These are phyloP conservation scores for Centroberyx gerrardi DNA, from an alignment of 2,797 vertebrate species.

Conservation along the genomic window DNA sequence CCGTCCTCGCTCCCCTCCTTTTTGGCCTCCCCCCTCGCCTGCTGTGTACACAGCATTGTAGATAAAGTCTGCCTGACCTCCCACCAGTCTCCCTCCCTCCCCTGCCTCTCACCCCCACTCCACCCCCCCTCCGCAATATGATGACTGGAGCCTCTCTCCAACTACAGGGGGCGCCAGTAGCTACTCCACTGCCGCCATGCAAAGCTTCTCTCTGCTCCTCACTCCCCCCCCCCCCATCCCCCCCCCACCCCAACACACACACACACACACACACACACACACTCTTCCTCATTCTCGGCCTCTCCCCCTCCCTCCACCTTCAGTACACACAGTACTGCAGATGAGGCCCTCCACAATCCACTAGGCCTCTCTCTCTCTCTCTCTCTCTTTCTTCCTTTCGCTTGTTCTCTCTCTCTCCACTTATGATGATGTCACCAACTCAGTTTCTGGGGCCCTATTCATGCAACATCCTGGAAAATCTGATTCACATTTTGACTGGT, in stretches of 20 bases:
- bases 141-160: constrained; percentile 29
- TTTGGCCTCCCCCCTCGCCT: not conserved
- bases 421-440: constrained; percentile 14
- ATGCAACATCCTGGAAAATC: constrained; percentile 43
- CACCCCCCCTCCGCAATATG: constrained; percentile 8
- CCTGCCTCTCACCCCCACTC: constrained; percentile 10
- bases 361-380: not conserved
- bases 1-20: not conserved
- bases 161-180: constrained; percentile 13
- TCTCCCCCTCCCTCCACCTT: not conserved
- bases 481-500: constrained; percentile 12
- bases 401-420: not conserved
- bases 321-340: constrained; percentile 14
- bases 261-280: not conserved
- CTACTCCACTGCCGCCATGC: constrained; percentile 23
- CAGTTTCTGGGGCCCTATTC: constrained; percentile 9
- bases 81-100: constrained; percentile 17
- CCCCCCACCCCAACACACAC: not conserved
- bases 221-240: not conserved
- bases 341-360: constrained; percentile 17
- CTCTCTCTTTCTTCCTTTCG: constrained; percentile 1
- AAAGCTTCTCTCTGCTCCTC: constrained; percentile 18
- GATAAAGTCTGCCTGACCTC: constrained; percentile 30
- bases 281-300: not conserved
- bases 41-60: constrained; percentile 11